phyloP scores from a whole-genome alignment of 2,888 invertebrate genomes.

The Mimas tiliae region DNA sequence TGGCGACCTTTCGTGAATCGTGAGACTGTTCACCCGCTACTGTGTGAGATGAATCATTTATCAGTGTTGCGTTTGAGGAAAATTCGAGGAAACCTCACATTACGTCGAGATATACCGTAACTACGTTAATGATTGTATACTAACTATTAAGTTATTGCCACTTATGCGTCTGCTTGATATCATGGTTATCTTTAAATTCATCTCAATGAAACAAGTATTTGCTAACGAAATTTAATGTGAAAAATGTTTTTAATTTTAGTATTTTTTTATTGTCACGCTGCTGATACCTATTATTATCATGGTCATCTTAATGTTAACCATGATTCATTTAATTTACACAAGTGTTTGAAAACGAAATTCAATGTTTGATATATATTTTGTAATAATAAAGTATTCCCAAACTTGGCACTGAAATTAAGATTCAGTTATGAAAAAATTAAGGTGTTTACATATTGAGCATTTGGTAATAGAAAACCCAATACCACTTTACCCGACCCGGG shows the following conservation, averaged over 20 bases:
- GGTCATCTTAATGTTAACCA: too few relatives aligned
- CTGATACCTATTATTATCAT: too few relatives aligned
- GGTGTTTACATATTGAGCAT: too few relatives aligned
- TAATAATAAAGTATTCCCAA: too few relatives aligned
- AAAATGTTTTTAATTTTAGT: neutral
- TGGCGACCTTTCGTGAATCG: conserved; percentile 49
- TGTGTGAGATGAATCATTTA: conserved; percentile 66
- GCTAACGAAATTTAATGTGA: neutral
- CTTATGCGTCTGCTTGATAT: neutral
- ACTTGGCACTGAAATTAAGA: neutral
- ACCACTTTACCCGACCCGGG: too few relatives aligned
- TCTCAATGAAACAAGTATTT: neutral
- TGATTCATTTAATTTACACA: neutral
- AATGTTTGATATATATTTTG: neutral
- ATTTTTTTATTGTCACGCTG: too few relatives aligned
- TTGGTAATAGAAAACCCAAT: too few relatives aligned
- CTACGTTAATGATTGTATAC: neutral
- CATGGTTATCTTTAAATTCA: neutral
- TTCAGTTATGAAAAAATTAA: too few relatives aligned
- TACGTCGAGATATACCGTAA: conserved; percentile 34
- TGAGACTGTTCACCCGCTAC: conserved; percentile 48
- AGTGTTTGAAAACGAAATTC: conserved; percentile 10
- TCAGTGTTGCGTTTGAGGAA: conserved; percentile 44
- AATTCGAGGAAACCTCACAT: conserved; percentile 66
- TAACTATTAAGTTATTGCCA: neutral